Conservation (phyloP, 1,140 invertebrate species). For the Drosophila hydei region DNA sequence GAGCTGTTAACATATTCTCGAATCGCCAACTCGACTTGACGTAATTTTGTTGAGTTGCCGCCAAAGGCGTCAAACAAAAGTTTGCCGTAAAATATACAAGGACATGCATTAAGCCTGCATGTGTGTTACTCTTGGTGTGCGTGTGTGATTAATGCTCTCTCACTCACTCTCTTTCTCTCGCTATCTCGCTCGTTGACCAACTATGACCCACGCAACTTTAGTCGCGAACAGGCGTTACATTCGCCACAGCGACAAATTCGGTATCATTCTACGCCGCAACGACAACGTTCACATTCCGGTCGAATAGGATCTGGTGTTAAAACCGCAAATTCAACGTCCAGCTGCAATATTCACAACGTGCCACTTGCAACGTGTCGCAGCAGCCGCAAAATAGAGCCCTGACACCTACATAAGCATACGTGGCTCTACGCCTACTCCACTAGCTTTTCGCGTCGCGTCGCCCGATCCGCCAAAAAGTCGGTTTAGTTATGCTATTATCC, state of each 20-base stretch:
- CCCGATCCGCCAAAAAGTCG: constrained; percentile 59
- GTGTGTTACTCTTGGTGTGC: constrained; percentile 18
- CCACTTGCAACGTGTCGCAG: constrained; percentile 56
- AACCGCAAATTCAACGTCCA: constrained; percentile 69
- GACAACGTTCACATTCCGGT: constrained; percentile 20
- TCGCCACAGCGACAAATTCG: constrained; percentile 32
- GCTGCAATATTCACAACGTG: constrained; percentile 72
- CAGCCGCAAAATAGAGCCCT: constrained; percentile 58
- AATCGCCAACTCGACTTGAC: constrained; percentile 4
- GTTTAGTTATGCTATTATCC: constrained; percentile 72
- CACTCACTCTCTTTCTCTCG: not conserved
- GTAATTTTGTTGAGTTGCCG: constrained; percentile 33
- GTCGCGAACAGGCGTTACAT: constrained; percentile 47
- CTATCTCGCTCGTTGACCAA: constrained; percentile 22
- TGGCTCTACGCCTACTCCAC: not conserved
- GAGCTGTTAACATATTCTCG: constrained; percentile 22
- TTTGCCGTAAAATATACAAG: constrained; percentile 24
- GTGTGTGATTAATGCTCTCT: constrained; percentile 8
- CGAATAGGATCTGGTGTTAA: constrained; percentile 47
- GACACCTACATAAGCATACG: constrained; percentile 50
- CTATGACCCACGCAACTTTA: constrained; percentile 48
- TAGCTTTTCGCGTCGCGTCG: constrained; percentile 49
- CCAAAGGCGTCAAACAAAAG: constrained; percentile 21
- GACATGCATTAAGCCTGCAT: constrained; percentile 14
- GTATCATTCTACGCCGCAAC: constrained; percentile 19